Conservation (phyloP, 2,797 vertebrate genomes). For the Pseudochirops cupreus region DNA sequence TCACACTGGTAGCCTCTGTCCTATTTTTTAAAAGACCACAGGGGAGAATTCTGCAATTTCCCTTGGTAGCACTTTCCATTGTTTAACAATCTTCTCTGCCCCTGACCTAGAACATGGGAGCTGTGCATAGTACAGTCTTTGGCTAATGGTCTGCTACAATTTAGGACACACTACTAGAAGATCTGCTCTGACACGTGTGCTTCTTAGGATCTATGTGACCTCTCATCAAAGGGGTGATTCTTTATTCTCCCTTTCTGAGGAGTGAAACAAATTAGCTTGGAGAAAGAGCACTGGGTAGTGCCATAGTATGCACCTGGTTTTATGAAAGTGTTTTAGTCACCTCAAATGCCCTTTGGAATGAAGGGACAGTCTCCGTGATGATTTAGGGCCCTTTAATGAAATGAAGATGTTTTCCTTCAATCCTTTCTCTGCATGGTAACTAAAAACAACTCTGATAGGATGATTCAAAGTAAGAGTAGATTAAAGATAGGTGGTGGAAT, state of each 20-base stretch:
- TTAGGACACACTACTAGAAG: neutral
- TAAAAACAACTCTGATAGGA: neutral
- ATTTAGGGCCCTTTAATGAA: neutral
- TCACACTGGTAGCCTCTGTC: neutral
- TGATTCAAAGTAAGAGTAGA: neutral
- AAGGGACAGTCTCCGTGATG: neutral
- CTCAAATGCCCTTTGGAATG: neutral
- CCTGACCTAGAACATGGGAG: neutral
- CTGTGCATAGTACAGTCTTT: neutral
- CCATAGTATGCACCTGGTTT: neutral
- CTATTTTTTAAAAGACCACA: neutral
- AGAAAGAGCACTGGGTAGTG: neutral
- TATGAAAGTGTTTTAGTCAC: neutral
- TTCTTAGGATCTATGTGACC: neutral
- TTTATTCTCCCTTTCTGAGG: neutral
- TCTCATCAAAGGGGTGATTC: neutral
- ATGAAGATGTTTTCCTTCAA: neutral
- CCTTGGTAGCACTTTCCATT: conserved; percentile 5
- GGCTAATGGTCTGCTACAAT: neutral
- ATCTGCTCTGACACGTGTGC: neutral
- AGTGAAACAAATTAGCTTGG: neutral
- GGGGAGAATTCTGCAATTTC: neutral
- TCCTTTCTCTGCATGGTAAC: neutral
- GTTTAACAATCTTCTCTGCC: neutral
- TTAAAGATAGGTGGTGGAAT: neutral